Evolutionary conservation across 2,113 vertebrate species (phyloP).

Genomic region (Cryptomyrus ogoouensis): DNA sequence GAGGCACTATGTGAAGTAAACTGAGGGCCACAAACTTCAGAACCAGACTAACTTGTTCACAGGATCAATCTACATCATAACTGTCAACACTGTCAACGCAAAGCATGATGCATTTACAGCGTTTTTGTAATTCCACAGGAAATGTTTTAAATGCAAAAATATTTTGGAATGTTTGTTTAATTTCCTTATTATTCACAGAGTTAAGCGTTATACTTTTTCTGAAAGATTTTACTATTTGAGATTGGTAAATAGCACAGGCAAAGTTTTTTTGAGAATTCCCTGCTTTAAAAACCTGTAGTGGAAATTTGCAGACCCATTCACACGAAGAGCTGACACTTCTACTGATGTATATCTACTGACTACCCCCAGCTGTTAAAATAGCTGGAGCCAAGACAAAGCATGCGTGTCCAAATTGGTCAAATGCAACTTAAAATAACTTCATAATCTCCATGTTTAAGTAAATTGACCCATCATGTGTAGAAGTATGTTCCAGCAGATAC

Average conservation of each 20-base stretch:
- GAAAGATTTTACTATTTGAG: neutral
- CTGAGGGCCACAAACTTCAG: slow-evolving; percentile 25
- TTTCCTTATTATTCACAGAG: neutral
- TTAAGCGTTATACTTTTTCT: neutral
- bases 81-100: no score
- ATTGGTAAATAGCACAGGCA: neutral
- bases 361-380: slow-evolving; percentile 62
- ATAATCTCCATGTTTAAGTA: slow-evolving; percentile 28
- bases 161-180: neutral
- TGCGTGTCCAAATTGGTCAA: slow-evolving; percentile 50
- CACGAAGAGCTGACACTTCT: slow-evolving; percentile 46
- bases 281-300: slow-evolving; percentile 33
- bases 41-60: slow-evolving; percentile 24
- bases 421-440: slow-evolving; percentile 39
- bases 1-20: slow-evolving; percentile 34
- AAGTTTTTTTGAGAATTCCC: slow-evolving; percentile 33
- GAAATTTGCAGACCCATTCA: slow-evolving; percentile 40
- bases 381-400: slow-evolving; percentile 53
- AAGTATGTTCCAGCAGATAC: slow-evolving; percentile 11
- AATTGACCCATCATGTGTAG: neutral
- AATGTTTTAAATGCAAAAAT: neutral
- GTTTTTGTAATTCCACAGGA: neutral
- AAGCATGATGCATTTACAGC: neutral
- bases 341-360: slow-evolving; percentile 63
- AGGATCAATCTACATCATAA: neutral